Conservation (phyloP, 2,113 vertebrate species). For the Phylloscopus trochiloides region DNA sequence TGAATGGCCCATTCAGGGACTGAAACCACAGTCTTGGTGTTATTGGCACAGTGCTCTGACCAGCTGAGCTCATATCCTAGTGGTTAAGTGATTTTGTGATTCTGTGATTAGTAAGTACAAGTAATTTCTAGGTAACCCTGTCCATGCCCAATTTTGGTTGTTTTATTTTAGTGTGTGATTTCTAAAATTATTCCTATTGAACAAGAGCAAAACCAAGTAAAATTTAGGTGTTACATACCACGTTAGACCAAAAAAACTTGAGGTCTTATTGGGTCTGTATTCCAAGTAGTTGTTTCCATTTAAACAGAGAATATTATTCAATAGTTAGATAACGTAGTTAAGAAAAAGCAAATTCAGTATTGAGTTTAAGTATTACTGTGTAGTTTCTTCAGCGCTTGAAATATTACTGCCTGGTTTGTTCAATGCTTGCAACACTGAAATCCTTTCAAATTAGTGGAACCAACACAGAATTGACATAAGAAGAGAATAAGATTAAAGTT, state of each 20-base stretch:
- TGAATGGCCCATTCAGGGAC: no score
- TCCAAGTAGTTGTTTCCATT: neutral
- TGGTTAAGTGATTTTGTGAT: neutral
- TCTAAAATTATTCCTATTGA: neutral
- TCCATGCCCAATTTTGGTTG: neutral
- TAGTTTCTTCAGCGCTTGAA: neutral
- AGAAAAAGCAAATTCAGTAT: neutral
- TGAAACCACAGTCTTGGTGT: neutral
- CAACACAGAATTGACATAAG: neutral
- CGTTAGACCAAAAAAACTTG: neutral
- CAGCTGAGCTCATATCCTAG: neutral
- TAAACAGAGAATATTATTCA: neutral
- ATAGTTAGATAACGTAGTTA: neutral
- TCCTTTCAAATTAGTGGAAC: neutral
- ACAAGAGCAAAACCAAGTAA: neutral
- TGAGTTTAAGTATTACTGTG: neutral
- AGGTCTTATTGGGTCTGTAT: neutral
- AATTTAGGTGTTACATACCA: neutral
- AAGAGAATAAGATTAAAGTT: conserved; percentile 9
- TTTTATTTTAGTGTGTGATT: neutral
- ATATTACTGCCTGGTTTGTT: neutral
- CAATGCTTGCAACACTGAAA: neutral
- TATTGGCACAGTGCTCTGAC: neutral
- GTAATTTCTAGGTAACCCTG: neutral
- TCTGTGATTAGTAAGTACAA: neutral